Evolutionary conservation across 1,140 invertebrate genomes (phyloP).

Genomic region (Phenacoccus solenopsis): DNA sequence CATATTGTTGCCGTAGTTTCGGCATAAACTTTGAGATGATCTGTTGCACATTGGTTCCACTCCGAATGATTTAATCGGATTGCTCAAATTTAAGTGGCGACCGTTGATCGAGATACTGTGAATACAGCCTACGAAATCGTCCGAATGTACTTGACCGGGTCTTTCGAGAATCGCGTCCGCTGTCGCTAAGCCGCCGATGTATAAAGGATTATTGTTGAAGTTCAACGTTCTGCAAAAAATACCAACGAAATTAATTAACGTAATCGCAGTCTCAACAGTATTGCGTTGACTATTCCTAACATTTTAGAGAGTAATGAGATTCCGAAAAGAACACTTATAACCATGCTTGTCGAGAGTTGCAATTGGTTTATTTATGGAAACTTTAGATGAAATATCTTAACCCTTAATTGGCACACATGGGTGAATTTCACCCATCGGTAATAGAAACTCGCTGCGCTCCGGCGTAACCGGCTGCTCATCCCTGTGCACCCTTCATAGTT

Average conservation of each 20-base stretch:
- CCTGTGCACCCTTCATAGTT: too few species aligned
- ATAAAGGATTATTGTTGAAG: constrained; percentile 75
- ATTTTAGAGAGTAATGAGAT: not conserved
- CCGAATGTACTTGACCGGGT: constrained; percentile 74
- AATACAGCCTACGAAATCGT: constrained; percentile 86
- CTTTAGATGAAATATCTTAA: too few species aligned
- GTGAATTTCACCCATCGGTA: too few species aligned
- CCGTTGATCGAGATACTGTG: constrained; percentile 82
- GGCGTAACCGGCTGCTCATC: too few species aligned
- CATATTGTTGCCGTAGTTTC: constrained; percentile 31
- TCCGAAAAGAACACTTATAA: not conserved
- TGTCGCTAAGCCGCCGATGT: constrained; percentile 69
- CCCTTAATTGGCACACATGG: too few species aligned
- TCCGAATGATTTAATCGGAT: constrained; percentile 53
- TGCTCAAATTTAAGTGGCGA: constrained; percentile 59
- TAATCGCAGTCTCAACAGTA: too few species aligned
- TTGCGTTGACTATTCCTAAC: not conserved
- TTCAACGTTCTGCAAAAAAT: constrained; percentile 63
- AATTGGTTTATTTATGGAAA: too few species aligned
- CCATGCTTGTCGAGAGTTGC: too few species aligned
- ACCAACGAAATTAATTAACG: too few species aligned
- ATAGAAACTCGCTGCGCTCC: too few species aligned
- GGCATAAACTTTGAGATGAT: constrained; percentile 18
- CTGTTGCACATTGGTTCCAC: constrained; percentile 63
- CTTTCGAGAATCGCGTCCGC: constrained; percentile 73